phyloP scores from a whole-genome alignment of 30 jellyfish, hydroid and myxozoan species.

The Aurelia sp. region DNA sequence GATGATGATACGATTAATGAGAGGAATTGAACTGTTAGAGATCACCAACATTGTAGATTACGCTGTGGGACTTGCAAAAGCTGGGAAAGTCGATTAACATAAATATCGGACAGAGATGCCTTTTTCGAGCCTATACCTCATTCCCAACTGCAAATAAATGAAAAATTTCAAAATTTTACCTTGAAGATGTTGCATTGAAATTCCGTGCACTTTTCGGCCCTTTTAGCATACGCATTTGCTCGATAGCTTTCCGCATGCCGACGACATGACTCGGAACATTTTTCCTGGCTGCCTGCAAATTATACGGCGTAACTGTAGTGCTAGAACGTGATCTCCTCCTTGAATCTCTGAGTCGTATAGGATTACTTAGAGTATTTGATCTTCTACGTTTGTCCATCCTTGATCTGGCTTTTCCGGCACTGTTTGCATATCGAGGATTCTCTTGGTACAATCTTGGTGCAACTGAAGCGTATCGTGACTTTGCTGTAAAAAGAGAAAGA shows the following conservation, averaged over 20 bases:
- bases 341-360: constrained; percentile 50
- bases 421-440: constrained; percentile 60
- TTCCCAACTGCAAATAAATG: too few species aligned
- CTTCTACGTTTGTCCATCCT: constrained; percentile 9
- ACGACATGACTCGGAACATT: constrained; percentile 19
- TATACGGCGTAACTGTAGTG: constrained; percentile 32
- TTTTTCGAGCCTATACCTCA: too few species aligned
- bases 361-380: constrained; percentile 53
- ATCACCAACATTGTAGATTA: too few species aligned
- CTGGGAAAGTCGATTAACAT: too few species aligned
- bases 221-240: constrained; percentile 29
- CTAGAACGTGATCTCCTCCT: constrained; percentile 49
- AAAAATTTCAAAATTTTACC: not conserved
- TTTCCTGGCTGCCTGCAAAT: constrained; percentile 21
- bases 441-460: constrained; percentile 53
- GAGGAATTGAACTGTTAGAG: not conserved
- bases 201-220: constrained; percentile 25
- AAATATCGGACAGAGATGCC: too few species aligned
- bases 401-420: constrained; percentile 28
- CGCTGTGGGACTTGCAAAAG: too few species aligned
- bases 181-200: constrained; percentile 32
- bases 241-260: constrained; percentile 44
- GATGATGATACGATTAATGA: not conserved
- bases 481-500: constrained; percentile 12
- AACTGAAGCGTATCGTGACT: constrained; percentile 47